A percentile compares a stretch with the other conserved stretches of the same genome.
phyloP scores from a whole-genome alignment of 2,113 vertebrate species.

The Pimephales promelas region DNA sequence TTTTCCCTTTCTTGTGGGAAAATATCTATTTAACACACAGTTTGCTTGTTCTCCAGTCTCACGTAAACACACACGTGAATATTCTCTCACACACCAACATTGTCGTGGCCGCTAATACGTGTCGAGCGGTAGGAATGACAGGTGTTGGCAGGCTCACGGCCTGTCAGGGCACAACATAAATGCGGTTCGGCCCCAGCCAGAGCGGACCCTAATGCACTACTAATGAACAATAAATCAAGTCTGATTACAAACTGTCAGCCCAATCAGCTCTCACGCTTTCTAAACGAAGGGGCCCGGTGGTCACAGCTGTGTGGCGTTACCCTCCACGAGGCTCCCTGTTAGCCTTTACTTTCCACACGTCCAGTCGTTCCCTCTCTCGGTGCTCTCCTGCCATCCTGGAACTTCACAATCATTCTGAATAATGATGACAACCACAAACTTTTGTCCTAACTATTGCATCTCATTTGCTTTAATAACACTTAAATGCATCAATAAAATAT shows the following conservation, averaged over 20 bases:
- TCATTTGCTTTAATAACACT: not conserved
- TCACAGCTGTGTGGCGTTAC: constrained; percentile 78
- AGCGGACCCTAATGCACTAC: constrained; percentile 93
- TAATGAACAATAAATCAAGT: constrained; percentile 99
- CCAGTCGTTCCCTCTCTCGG: constrained; percentile 48
- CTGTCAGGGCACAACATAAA: constrained; percentile 95
- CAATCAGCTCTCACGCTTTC: constrained; percentile 88
- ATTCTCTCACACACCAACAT: not conserved
- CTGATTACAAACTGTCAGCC: constrained; percentile 99
- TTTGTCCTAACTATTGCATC: not conserved
- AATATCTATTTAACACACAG: not conserved
- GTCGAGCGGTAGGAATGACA: constrained; percentile 90
- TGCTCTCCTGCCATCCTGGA: not conserved
- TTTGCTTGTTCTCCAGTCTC: constrained; percentile 2
- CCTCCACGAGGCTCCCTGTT: constrained; percentile 56
- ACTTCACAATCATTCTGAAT: constrained; percentile 27
- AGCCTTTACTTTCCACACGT: constrained; percentile 60
- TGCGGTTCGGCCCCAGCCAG: constrained; percentile 91
- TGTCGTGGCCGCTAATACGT: constrained; percentile 40
- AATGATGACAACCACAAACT: not conserved
- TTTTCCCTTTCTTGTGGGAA: constrained; percentile 16
- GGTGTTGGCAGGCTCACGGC: constrained; percentile 88
- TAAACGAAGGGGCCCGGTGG: constrained; percentile 73
- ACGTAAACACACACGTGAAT: not conserved
- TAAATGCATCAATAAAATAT: not conserved